These are phyloP conservation scores for Pachymerium ferrugineum DNA, from an alignment of 2,888 invertebrate genomes.

Conservation along the genomic window DNA sequence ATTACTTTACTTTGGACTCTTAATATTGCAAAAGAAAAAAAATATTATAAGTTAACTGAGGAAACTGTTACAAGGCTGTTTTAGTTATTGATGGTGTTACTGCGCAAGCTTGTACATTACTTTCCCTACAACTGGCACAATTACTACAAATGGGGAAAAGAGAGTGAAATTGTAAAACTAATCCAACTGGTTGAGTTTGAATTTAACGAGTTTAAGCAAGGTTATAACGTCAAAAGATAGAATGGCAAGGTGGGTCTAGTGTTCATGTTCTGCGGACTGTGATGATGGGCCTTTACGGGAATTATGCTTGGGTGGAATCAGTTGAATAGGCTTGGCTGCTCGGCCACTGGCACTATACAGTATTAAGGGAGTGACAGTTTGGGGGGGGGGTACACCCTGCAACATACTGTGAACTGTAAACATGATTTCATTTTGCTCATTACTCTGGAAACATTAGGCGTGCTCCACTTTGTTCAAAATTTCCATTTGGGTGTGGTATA, in stretches of 20 bases:
- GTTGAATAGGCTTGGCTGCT: constrained; percentile 19
- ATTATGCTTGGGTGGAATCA: constrained; percentile 23
- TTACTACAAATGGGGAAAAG: too few relatives aligned
- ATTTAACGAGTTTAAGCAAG: background rate
- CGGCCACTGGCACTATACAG: constrained; percentile 15
- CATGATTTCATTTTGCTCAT: constrained; percentile 27
- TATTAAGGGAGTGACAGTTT: constrained; percentile 19
- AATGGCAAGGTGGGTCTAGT: background rate
- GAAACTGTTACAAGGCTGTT: too few relatives aligned
- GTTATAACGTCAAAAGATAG: too few relatives aligned
- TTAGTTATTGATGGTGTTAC: too few relatives aligned
- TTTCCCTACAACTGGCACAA: too few relatives aligned
- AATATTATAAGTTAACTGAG: too few relatives aligned
- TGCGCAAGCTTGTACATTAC: too few relatives aligned
- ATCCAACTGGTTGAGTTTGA: background rate
- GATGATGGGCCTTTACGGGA: constrained; percentile 11
- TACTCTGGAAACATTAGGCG: constrained; percentile 25
- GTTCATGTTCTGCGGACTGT: constrained; percentile 24
- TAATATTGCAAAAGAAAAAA: too few relatives aligned
- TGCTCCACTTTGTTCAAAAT: constrained; percentile 8
- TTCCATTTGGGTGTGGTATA: background rate
- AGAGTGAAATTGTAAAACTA: too few relatives aligned
- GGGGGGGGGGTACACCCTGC: constrained; percentile 15
- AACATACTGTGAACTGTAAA: constrained; percentile 24
- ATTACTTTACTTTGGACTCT: too few relatives aligned